A percentile compares a stretch with the other conserved stretches of the same genome.
Conservation (phyloP, 1,140 invertebrate genomes). For the Dryas iulia region DNA sequence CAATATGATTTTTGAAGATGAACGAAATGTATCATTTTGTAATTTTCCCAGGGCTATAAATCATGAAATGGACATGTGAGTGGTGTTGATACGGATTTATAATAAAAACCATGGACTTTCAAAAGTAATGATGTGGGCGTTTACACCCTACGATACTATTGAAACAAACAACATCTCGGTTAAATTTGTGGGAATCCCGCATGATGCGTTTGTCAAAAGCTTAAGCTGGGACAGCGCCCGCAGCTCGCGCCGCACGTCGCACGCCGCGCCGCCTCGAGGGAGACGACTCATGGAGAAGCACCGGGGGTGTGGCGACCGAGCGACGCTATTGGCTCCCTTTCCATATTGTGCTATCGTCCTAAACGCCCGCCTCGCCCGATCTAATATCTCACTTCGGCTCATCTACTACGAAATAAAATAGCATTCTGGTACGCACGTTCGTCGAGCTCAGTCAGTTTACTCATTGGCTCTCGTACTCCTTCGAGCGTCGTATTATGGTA, state of each 20-base stretch:
- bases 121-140: slow-evolving; percentile 76
- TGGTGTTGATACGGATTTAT: slow-evolving; percentile 70
- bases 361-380: slow-evolving; percentile 50
- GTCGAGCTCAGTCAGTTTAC: slow-evolving; percentile 43
- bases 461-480: slow-evolving; percentile 59
- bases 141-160: slow-evolving; percentile 55
- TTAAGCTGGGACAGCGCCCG: slow-evolving; percentile 36
- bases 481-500: slow-evolving; percentile 72
- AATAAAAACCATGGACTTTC: slow-evolving; percentile 65
- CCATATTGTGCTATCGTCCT: slow-evolving; percentile 38
- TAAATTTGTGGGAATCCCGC: slow-evolving; percentile 74
- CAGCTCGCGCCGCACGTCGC: slow-evolving; percentile 27
- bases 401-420: slow-evolving; percentile 52
- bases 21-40: neutral
- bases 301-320: slow-evolving; percentile 52
- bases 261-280: slow-evolving; percentile 30
- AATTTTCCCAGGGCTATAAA: slow-evolving; percentile 74
- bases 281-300: slow-evolving; percentile 27
- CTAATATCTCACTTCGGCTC: slow-evolving; percentile 51
- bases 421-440: slow-evolving; percentile 34
- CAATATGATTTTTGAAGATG: neutral
- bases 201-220: slow-evolving; percentile 44
- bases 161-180: slow-evolving; percentile 66
- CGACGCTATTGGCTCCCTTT: slow-evolving; percentile 50
- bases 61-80: slow-evolving; percentile 66